Percentiles rank a stretch among this genome's conserved stretches.
phyloP scores from a whole-genome alignment of 2,888 invertebrate genomes.

The Pyrocoelia pectoralis region DNA sequence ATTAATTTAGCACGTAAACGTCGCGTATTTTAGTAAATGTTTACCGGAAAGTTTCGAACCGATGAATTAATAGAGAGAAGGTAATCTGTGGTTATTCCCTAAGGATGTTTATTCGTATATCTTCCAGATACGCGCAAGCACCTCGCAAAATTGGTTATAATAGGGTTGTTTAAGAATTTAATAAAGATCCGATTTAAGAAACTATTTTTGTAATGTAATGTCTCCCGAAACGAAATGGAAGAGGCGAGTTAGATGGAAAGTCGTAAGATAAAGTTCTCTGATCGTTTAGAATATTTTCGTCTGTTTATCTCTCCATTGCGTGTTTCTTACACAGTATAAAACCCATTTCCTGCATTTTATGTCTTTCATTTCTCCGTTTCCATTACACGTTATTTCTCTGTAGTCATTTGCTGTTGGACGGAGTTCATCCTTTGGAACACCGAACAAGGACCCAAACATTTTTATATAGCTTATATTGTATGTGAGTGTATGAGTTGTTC shows the following conservation, averaged over 20 bases:
- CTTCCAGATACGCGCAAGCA: neutral
- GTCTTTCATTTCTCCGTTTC: conserved; percentile 37
- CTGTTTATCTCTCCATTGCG: conserved; percentile 33
- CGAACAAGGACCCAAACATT: conserved; percentile 32
- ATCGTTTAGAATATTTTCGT: conserved; percentile 31
- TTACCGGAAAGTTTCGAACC: conserved; percentile 27
- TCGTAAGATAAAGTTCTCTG: conserved; percentile 28
- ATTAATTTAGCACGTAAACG: conserved; percentile 27
- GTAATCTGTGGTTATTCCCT: conserved; percentile 22
- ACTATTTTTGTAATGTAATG: conserved; percentile 17
- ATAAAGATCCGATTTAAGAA: conserved; percentile 23
- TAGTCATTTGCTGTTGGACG: conserved; percentile 33
- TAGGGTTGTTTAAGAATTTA: conserved; percentile 15
- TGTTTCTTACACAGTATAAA: conserved; percentile 35
- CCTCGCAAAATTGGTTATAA: conserved; percentile 26
- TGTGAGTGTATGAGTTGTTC: neutral
- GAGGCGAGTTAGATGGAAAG: conserved; percentile 15
- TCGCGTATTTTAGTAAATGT: conserved; percentile 23
- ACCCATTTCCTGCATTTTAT: conserved; percentile 37
- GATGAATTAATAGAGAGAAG: conserved; percentile 23
- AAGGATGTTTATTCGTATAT: conserved; percentile 26
- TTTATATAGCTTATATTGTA: conserved; percentile 27
- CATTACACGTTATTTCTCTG: conserved; percentile 37
- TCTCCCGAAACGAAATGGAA: conserved; percentile 11
- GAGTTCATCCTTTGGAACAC: conserved; percentile 37